Evolutionary conservation across 2,797 vertebrate species (phyloP).

Genomic region (Hydrophis major): DNA sequence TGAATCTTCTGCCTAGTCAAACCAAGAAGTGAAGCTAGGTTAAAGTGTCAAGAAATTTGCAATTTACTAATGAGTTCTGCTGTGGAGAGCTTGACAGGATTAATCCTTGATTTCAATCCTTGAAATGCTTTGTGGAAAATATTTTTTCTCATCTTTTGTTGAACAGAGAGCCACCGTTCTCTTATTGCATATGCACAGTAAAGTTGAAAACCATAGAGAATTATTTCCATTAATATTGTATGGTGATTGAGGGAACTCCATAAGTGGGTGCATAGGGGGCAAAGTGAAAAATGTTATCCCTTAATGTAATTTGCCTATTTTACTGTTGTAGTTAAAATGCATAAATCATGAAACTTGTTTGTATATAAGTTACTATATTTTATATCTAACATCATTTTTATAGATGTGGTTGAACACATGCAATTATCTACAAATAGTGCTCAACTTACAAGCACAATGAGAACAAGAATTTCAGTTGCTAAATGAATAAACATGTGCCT

Average conservation of each 20-base stretch:
- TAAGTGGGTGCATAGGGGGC: not conserved
- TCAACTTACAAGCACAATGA: not conserved
- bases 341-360: not conserved
- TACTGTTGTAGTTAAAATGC: not conserved
- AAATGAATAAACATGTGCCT: not conserved
- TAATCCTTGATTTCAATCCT: not conserved
- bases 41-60: not conserved
- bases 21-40: not conserved
- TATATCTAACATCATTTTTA: not conserved
- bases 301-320: not conserved
- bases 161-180: not conserved
- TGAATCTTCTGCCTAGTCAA: not conserved
- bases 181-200: not conserved
- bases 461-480: not conserved
- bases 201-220: not conserved
- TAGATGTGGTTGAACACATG: not conserved
- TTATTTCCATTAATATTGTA: not conserved
- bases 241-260: not conserved
- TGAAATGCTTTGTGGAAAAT: not conserved
- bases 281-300: not conserved
- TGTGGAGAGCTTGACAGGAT: not conserved
- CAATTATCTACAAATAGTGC: not conserved
- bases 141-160: not conserved
- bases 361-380: not conserved
- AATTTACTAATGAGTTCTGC: not conserved